phyloP scores from a whole-genome alignment of 2,888 invertebrate species.

The Formica aserva region DNA sequence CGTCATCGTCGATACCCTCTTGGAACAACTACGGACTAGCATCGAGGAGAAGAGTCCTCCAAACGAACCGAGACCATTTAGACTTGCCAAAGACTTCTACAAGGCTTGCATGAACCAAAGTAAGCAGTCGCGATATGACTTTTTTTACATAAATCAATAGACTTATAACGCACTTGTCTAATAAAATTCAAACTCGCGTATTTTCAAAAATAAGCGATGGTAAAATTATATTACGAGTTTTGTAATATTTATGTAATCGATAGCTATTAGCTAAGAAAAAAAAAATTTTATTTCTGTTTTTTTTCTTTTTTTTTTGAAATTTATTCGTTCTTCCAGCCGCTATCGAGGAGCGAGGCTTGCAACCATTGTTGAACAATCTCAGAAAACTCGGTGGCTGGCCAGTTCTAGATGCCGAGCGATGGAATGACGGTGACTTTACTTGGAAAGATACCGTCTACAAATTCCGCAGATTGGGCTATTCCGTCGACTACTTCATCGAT shows the following conservation, averaged over 20 bases:
- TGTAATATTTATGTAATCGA: neutral
- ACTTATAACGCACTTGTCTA: neutral
- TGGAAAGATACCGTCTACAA: slow-evolving; percentile 95
- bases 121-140: slow-evolving; percentile 86
- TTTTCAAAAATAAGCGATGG: neutral
- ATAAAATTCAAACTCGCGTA: neutral
- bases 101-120: slow-evolving; percentile 95
- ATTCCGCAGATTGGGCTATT: slow-evolving; percentile 93
- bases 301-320: neutral
- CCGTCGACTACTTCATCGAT: slow-evolving; percentile 95
- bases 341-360: slow-evolving; percentile 92
- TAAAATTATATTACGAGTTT: neutral
- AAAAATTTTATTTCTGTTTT: neutral
- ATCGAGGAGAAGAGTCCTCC: slow-evolving; percentile 88
- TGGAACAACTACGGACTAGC: slow-evolving; percentile 90
- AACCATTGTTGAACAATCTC: slow-evolving; percentile 91
- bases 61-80: slow-evolving; percentile 90
- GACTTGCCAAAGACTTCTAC: slow-evolving; percentile 93
- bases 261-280: neutral
- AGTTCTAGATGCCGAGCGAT: slow-evolving; percentile 91
- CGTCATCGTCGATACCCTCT: slow-evolving; percentile 91
- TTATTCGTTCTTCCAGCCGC: slow-evolving; percentile 87
- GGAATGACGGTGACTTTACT: slow-evolving; percentile 91
- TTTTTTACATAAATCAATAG: neutral
- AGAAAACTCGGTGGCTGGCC: slow-evolving; percentile 97